Conservation (phyloP, 2,797 vertebrate species). For the Carcharodon carcharias region DNA sequence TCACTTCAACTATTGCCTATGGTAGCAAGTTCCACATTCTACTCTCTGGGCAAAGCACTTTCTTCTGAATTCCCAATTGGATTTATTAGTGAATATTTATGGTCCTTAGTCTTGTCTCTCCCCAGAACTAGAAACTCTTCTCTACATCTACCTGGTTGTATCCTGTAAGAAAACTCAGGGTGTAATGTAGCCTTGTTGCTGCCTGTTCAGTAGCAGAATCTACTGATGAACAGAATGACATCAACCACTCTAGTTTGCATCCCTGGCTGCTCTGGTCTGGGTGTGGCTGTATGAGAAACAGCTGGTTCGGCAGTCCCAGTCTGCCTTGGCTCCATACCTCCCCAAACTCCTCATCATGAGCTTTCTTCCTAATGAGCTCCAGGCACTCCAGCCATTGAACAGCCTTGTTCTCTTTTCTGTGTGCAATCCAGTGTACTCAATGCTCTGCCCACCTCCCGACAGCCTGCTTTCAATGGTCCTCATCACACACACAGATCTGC, state of each 20-base stretch:
- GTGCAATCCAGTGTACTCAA: not conserved
- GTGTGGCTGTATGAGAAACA: constrained; percentile 19
- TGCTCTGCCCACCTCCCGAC: not conserved
- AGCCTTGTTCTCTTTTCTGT: not conserved
- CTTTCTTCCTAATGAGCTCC: constrained; percentile 34
- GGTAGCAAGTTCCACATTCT: not conserved
- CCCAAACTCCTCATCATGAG: not conserved
- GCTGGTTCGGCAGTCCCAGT: not conserved
- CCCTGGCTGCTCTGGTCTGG: not conserved
- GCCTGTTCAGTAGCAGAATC: not conserved
- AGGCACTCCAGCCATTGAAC: not conserved
- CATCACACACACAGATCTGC: not conserved
- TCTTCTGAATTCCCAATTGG: not conserved
- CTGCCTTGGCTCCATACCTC: not conserved
- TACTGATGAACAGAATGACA: not conserved
- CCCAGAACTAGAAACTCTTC: not conserved
- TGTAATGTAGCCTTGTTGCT: not conserved
- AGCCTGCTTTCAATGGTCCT: not conserved
- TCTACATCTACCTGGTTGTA: not conserved
- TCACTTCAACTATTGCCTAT: not conserved
- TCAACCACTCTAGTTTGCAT: not conserved
- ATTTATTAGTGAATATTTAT: not conserved
- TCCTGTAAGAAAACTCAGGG: no score
- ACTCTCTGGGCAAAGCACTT: not conserved
- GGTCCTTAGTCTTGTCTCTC: not conserved